These are phyloP conservation scores for Phrynosoma blainvillii DNA, from an alignment of 2,113 vertebrate species.

Conservation along the genomic window DNA sequence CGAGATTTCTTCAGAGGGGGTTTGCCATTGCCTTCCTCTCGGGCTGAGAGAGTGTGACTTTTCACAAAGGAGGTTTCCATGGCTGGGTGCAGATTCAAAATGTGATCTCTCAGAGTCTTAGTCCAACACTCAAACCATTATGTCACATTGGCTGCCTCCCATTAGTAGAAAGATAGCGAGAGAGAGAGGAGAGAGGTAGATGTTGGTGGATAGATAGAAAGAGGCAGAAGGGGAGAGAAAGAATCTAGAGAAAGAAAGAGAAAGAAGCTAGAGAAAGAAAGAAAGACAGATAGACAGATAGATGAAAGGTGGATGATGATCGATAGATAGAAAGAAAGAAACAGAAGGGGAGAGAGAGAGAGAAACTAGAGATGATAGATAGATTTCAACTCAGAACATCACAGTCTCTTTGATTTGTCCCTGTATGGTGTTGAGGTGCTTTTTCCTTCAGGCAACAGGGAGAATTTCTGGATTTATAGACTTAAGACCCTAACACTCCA, in stretches of 20 bases:
- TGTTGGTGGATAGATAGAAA: neutral
- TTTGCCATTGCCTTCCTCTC: too few relatives aligned
- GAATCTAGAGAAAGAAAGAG: neutral
- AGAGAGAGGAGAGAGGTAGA: neutral
- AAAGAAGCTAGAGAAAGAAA: fast-evolving
- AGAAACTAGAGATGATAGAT: neutral
- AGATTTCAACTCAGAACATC: neutral
- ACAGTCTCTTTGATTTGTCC: neutral
- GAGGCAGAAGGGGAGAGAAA: neutral
- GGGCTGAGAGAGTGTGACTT: too few relatives aligned
- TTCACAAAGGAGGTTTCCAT: too few relatives aligned
- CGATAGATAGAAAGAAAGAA: neutral
- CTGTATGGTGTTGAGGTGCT: too few relatives aligned
- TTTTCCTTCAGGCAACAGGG: neutral
- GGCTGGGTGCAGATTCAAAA: too few relatives aligned
- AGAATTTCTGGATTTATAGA: neutral
- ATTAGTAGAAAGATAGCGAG: neutral
- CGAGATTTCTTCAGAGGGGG: too few relatives aligned
- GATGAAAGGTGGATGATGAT: neutral
- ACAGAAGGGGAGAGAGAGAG: neutral
- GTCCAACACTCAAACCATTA: too few relatives aligned
- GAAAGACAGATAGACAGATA: neutral
- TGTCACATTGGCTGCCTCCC: too few relatives aligned
- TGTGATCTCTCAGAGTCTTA: too few relatives aligned
- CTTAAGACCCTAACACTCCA: neutral